Percentiles rank a stretch among this genome's conserved stretches.
Evolutionary conservation across 53 echinoderm and acorn worm species (phyloP).

Genomic region (Arbacia lixula): DNA sequence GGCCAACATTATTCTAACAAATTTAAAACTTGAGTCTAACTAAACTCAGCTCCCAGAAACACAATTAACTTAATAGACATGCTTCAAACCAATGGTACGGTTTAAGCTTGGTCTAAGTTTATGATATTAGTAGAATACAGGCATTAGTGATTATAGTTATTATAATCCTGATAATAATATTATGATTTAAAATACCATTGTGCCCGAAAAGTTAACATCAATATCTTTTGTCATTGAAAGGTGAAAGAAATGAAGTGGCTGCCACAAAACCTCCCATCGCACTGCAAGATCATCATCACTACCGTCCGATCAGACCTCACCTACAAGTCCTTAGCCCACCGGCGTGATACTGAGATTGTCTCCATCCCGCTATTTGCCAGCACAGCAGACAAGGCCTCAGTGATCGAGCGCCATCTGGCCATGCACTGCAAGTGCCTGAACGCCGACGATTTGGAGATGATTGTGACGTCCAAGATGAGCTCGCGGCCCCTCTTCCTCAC

Average conservation of each 20-base stretch:
- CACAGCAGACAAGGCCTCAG: conserved; percentile 63
- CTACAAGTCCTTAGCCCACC: conserved; percentile 78
- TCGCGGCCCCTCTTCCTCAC: conserved; percentile 90
- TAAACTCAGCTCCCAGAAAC: too few relatives aligned
- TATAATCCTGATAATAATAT: too few relatives aligned
- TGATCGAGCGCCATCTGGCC: conserved; percentile 80
- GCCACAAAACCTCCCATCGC: conserved; percentile 67
- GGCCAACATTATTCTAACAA: too few relatives aligned
- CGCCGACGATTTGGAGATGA: conserved; percentile 62
- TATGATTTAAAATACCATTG: too few relatives aligned
- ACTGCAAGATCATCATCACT: conserved; percentile 86
- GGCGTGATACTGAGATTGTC: conserved; percentile 61
- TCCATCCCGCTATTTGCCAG: conserved; percentile 68
- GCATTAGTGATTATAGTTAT: too few relatives aligned
- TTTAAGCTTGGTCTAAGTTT: too few relatives aligned
- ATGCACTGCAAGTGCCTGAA: conserved; percentile 86
- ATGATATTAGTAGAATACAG: too few relatives aligned
- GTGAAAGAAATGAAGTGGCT: conserved; percentile 96
- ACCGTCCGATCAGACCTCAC: conserved; percentile 89
- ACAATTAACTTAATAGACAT: too few relatives aligned
- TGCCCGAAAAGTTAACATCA: too few relatives aligned
- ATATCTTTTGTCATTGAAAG: conserved; percentile 51
- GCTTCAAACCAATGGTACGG: too few relatives aligned
- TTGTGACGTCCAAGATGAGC: conserved; percentile 81
- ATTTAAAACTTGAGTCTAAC: too few relatives aligned